Conservation (phyloP, 2,888 invertebrate species). For the Sipunculus nudus region DNA sequence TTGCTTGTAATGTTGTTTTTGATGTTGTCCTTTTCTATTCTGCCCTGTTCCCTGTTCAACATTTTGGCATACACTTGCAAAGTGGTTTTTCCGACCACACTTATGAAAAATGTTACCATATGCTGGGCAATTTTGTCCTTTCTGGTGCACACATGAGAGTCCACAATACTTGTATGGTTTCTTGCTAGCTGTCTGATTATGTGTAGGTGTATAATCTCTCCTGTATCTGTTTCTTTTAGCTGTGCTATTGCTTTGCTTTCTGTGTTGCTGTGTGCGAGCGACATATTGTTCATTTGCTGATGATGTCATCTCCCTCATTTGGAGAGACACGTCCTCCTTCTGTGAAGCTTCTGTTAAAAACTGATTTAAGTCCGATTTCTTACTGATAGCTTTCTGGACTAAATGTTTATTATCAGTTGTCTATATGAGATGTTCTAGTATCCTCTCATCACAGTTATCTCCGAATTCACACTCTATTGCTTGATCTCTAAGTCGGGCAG, state of each 20-base stretch:
- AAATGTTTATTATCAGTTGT: conserved; percentile 8
- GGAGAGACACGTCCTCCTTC: not conserved
- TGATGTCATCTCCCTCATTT: not conserved
- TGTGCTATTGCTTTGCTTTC: not conserved
- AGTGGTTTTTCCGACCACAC: not conserved
- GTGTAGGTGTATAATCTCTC: not conserved
- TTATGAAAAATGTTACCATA: not conserved
- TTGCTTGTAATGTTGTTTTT: too few relatives aligned
- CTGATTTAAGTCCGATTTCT: not conserved
- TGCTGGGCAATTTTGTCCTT: not conserved
- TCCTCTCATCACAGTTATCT: conserved; percentile 3
- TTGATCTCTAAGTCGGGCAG: conserved; percentile 15
- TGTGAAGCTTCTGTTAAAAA: not conserved
- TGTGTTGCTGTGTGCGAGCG: too few relatives aligned
- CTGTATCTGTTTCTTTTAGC: not conserved
- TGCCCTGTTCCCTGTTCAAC: not conserved
- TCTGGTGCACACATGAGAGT: not conserved
- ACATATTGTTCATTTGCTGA: too few relatives aligned
- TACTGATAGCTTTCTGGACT: conserved; percentile 4
- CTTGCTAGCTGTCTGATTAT: not conserved
- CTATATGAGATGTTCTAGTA: conserved; percentile 18
- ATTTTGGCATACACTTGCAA: not conserved
- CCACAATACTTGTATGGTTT: not conserved
- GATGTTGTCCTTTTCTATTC: too few relatives aligned
- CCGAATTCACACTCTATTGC: conserved; percentile 17